These are phyloP conservation scores for Heterotis niloticus DNA, from an alignment of 2,113 vertebrate species.

Conservation along the genomic window DNA sequence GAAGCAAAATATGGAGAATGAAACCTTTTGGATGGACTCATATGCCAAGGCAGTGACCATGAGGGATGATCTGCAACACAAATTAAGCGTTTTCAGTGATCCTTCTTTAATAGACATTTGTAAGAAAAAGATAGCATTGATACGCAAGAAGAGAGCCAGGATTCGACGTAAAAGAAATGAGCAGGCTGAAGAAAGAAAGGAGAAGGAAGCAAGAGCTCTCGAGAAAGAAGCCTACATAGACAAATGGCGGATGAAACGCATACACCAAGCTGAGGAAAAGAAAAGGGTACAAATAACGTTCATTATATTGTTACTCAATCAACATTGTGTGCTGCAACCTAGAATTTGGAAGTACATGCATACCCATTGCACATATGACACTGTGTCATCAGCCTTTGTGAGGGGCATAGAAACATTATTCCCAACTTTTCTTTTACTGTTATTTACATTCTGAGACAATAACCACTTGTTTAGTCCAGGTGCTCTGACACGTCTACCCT, in stretches of 20 bases:
- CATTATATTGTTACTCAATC: background rate
- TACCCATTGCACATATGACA: background rate
- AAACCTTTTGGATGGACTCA: constrained; percentile 52
- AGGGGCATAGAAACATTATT: too few relatives aligned
- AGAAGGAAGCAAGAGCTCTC: constrained; percentile 47
- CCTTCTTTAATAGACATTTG: constrained; percentile 43
- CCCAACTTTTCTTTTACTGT: too few relatives aligned
- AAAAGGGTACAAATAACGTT: constrained; percentile 66
- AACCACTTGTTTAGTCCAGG: too few relatives aligned
- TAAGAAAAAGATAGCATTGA: constrained; percentile 51
- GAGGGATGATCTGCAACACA: constrained; percentile 50
- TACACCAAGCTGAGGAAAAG: constrained; percentile 81
- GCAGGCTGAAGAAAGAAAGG: constrained; percentile 51
- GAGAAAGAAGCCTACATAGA: constrained; percentile 76
- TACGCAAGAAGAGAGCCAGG: constrained; percentile 64
- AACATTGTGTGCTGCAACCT: constrained; percentile 12
- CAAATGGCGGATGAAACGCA: constrained; percentile 74
- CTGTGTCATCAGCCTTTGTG: too few relatives aligned
- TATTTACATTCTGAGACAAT: too few relatives aligned
- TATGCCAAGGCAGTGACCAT: constrained; percentile 38
- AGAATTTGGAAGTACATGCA: background rate
- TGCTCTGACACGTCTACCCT: too few relatives aligned
- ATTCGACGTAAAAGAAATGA: constrained; percentile 53
- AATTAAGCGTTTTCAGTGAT: constrained; percentile 54
- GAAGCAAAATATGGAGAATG: constrained; percentile 48